These are phyloP conservation scores for Oncopodura yosiiana DNA, from an alignment of 1,140 invertebrate genomes.

Conservation along the genomic window DNA sequence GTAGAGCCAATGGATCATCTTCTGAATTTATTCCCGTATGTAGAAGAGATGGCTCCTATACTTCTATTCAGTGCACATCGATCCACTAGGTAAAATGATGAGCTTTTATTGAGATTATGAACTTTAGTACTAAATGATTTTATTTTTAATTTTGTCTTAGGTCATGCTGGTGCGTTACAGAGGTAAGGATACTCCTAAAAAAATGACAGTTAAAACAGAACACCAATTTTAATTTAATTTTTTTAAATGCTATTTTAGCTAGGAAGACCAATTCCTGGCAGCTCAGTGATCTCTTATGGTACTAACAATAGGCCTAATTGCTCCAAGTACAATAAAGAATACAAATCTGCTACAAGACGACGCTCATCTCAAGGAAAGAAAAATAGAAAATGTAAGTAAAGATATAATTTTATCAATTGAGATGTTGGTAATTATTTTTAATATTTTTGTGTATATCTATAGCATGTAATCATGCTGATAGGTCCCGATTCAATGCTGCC, in stretches of 20 bases:
- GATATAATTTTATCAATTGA: background rate
- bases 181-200: too few relatives aligned
- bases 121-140: too few relatives aligned
- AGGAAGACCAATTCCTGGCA: slow-evolving; percentile 65
- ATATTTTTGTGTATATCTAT: slow-evolving; percentile 7
- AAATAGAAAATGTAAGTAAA: slow-evolving; percentile 30
- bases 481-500: slow-evolving; percentile 66
- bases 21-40: slow-evolving; percentile 51
- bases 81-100: too few relatives aligned
- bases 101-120: too few relatives aligned
- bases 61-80: slow-evolving; percentile 71
- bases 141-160: too few relatives aligned
- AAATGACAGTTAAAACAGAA: too few relatives aligned
- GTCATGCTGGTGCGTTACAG: slow-evolving; percentile 74
- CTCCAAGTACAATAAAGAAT: slow-evolving; percentile 35
- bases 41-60: slow-evolving; percentile 66
- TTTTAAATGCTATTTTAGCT: too few relatives aligned
- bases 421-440: background rate
- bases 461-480: slow-evolving; percentile 60
- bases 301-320: slow-evolving; percentile 52
- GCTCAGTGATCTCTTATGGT: slow-evolving; percentile 51
- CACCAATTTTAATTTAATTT: too few relatives aligned
- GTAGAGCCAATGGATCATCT: slow-evolving; percentile 4
- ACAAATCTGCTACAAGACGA: slow-evolving; percentile 26
- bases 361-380: slow-evolving; percentile 31